Evolutionary conservation across 1,140 invertebrate species (phyloP).

Genomic region (Paraescarpia echinospica): DNA sequence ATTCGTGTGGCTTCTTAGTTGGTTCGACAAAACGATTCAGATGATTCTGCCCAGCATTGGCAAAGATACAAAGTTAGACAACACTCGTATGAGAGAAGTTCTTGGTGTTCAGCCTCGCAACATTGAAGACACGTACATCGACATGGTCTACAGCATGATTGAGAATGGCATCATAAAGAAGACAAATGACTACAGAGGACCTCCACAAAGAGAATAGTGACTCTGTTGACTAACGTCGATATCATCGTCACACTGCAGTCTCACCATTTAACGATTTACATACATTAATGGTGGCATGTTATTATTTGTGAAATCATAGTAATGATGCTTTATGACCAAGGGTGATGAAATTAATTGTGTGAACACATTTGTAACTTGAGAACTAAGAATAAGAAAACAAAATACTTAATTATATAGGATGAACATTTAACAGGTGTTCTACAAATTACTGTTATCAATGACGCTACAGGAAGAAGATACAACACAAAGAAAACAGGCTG

Average conservation of each 20-base stretch:
- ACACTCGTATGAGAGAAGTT: conserved; percentile 58
- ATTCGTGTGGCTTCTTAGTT: conserved; percentile 57
- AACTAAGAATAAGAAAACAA: not conserved
- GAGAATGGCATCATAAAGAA: conserved; percentile 60
- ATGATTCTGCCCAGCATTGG: conserved; percentile 59
- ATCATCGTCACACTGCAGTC: not conserved
- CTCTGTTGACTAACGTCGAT: not conserved
- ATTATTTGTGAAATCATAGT: not conserved
- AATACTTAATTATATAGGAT: not conserved
- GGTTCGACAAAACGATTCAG: conserved; percentile 59
- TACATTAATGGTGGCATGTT: not conserved
- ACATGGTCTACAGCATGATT: conserved; percentile 61
- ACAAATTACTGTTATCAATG: too few relatives aligned
- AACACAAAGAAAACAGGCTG: too few relatives aligned
- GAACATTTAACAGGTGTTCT: not conserved
- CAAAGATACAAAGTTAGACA: conserved; percentile 60
- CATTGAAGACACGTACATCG: conserved; percentile 57
- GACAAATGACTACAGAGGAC: conserved; percentile 47
- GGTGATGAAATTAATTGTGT: not conserved
- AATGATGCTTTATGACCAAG: not conserved
- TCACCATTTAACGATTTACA: not conserved
- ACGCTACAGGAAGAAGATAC: too few relatives aligned
- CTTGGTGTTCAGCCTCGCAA: conserved; percentile 55
- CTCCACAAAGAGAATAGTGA: not conserved
- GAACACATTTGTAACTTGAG: not conserved